A percentile compares a stretch with the other conserved stretches of the same genome.
phyloP scores from a whole-genome alignment of 1,140 invertebrate species.

The Zaprionus nigranus region DNA sequence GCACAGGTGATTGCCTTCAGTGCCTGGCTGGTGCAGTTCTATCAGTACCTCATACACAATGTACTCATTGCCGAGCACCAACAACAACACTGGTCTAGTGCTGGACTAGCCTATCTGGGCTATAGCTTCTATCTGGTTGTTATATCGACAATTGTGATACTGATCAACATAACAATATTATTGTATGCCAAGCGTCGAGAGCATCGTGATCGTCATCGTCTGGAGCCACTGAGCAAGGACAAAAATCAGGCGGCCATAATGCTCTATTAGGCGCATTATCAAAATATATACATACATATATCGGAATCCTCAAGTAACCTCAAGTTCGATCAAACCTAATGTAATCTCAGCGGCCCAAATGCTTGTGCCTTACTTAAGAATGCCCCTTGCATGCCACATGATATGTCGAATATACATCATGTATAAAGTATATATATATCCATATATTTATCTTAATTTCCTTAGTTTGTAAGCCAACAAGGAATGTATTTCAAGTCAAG shows the following conservation, averaged over 20 bases:
- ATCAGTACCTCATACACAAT: conserved; percentile 78
- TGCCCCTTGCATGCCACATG: conserved; percentile 65
- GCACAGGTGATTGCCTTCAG: conserved; percentile 78
- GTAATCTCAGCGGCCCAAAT: conserved; percentile 68
- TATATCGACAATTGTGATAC: conserved; percentile 69
- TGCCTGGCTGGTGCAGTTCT: conserved; percentile 82
- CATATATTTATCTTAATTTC: conserved; percentile 14
- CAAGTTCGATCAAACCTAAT: conserved; percentile 43
- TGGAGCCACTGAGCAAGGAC: conserved; percentile 71
- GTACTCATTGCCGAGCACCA: conserved; percentile 71
- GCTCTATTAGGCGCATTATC: conserved; percentile 65
- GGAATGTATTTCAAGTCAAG: conserved; percentile 16
- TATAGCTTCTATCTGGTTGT: conserved; percentile 83
- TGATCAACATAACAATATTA: conserved; percentile 75
- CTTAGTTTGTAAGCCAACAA: neutral
- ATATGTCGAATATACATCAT: conserved; percentile 29
- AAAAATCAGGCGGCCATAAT: conserved; percentile 80
- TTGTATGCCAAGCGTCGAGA: conserved; percentile 67
- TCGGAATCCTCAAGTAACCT: conserved; percentile 52
- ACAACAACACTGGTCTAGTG: conserved; percentile 75
- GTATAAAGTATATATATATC: conserved; percentile 26
- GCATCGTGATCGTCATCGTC: conserved; percentile 54
- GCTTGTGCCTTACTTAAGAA: conserved; percentile 65
- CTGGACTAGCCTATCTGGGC: conserved; percentile 73
- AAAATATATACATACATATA: neutral